Evolutionary conservation across 2,113 vertebrate species (phyloP).

Genomic region (Salminus brasiliensis): DNA sequence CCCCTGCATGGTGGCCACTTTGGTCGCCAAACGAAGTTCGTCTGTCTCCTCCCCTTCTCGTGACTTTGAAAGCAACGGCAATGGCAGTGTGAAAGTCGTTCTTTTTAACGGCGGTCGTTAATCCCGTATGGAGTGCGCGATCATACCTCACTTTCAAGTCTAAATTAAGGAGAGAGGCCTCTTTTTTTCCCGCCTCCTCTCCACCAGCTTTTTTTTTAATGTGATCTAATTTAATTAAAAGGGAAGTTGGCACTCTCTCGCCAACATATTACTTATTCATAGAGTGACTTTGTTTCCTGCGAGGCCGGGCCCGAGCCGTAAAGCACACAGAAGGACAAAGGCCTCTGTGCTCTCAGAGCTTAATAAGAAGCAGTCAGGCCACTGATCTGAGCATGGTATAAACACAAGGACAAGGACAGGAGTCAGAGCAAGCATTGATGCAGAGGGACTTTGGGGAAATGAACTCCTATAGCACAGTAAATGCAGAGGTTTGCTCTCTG

Average conservation of each 20-base stretch:
- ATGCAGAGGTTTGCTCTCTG: neutral
- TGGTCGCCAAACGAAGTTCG: slow-evolving; percentile 29
- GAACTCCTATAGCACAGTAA: neutral
- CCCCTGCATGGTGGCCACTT: slow-evolving; percentile 38
- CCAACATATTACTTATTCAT: slow-evolving; percentile 67
- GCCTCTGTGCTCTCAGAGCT: slow-evolving; percentile 46
- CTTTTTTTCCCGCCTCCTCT: slow-evolving; percentile 33
- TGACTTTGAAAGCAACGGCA: slow-evolving; percentile 57
- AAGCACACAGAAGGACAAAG: slow-evolving; percentile 53
- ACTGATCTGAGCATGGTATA: slow-evolving; percentile 48
- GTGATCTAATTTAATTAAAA: slow-evolving; percentile 73
- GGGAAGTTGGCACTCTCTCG: slow-evolving; percentile 62
- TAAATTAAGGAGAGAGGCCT: slow-evolving; percentile 50
- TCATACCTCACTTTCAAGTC: slow-evolving; percentile 62
- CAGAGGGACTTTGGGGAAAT: too few species aligned
- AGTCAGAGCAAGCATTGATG: neutral
- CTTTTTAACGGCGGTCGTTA: slow-evolving; percentile 58
- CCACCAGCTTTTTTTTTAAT: slow-evolving; percentile 45
- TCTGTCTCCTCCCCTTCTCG: slow-evolving; percentile 21
- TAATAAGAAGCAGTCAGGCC: slow-evolving; percentile 35
- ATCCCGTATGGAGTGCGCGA: slow-evolving; percentile 49
- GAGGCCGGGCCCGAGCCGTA: slow-evolving; percentile 21
- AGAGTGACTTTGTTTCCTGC: slow-evolving; percentile 65
- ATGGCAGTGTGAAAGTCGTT: slow-evolving; percentile 54
- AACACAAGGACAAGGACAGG: slow-evolving; percentile 41